Evolutionary conservation across 2,888 invertebrate species (phyloP).

Genomic region (Tortricodes alternella): DNA sequence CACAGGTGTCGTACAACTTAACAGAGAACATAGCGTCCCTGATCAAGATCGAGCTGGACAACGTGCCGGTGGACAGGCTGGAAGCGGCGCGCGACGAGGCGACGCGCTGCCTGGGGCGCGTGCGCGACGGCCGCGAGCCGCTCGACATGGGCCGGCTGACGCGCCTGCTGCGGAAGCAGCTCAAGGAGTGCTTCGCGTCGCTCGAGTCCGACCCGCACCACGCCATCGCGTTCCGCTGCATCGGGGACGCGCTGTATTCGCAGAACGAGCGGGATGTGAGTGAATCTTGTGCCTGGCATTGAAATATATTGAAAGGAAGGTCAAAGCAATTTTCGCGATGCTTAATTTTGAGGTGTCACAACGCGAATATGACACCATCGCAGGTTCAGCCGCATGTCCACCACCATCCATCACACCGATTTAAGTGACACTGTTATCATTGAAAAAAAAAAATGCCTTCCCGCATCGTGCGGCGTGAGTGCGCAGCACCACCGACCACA

Average conservation of each 20-base stretch:
- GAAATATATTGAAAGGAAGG: too few species aligned
- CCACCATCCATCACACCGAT: too few species aligned
- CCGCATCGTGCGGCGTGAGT: too few species aligned
- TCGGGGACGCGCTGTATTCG: constrained; percentile 93
- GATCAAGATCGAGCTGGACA: constrained; percentile 87
- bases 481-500: too few species aligned
- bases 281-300: too few species aligned
- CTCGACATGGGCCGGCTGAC: constrained; percentile 90
- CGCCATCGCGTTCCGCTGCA: constrained; percentile 88
- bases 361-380: too few species aligned
- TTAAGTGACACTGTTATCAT: too few species aligned
- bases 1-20: constrained; percentile 85
- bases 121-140: constrained; percentile 62
- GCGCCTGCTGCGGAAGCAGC: constrained; percentile 87
- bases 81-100: constrained; percentile 84
- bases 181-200: constrained; percentile 86
- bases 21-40: constrained; percentile 88
- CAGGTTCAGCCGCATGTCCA: too few species aligned
- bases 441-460: too few species aligned
- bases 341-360: too few species aligned
- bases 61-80: constrained; percentile 88
- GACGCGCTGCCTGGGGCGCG: constrained; percentile 49
- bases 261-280: constrained; percentile 87
- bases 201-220: constrained; percentile 91
- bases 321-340: too few species aligned